Evolutionary conservation across 2,888 invertebrate species (phyloP), one percentile per base, ranked within the genome.

Genomic region (Perithous albicinctus): DNA sequence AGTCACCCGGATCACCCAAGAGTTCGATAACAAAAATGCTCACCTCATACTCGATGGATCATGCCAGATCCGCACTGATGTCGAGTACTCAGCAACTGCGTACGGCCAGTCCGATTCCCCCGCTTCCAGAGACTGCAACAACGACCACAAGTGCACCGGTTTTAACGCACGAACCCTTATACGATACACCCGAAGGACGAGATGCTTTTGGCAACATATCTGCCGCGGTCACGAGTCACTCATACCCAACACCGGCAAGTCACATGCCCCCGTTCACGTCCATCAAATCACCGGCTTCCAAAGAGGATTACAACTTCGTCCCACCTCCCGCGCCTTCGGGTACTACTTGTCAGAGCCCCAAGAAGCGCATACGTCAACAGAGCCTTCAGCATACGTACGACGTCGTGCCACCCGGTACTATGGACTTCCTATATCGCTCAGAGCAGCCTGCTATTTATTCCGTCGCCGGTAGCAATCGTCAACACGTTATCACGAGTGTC

Each of bases 1-100:
- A 97, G 93, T 97, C 97, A 38, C 97, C 97, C 2, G 96, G 96
- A 29, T 97, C 96, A 0, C 96, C 97, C 0, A 96, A 96, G 91
- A 95, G 94, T 93, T 90, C 94, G 93, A 88, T 90, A 90, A 93
- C 91, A 12, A 92, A 92, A 85, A 88, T 91, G 86, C 82, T 90
- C 32, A 90, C 90, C 12, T 90, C 91, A 1, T 91, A 92, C 84
- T 89, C 91, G 12, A 82, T 91, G 59, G 92, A 92, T 77, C 90
- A 91, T 41, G 84, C 88, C 6, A 86, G 88, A 79, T 85, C 86
- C 70, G 73, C 82, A 80, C 26, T 89, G 41, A 79, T 87, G 83
- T 86, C 88, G 8, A 88, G 87, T 26, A 86, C 86, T 12, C 89
- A 90, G 54, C 64, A 89, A 2, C 66, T 88, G 41, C 88, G 89